Evolutionary conservation across 2,797 vertebrate species (phyloP).

Genomic region (Fundulus diaphanus): DNA sequence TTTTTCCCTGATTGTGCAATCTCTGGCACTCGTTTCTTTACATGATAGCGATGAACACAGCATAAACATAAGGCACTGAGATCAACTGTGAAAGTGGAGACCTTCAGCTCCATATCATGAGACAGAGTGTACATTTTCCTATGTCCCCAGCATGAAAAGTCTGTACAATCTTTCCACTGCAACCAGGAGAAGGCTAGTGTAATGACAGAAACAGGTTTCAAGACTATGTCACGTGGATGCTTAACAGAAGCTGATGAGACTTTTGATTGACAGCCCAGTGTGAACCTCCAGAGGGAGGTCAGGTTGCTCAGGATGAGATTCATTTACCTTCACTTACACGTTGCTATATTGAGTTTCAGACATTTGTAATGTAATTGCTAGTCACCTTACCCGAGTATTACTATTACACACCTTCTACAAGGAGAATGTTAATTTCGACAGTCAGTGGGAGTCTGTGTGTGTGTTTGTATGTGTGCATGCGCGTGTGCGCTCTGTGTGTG

Average conservation of each 20-base stretch:
- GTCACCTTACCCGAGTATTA: conserved; percentile 45
- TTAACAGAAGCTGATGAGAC: conserved; percentile 49
- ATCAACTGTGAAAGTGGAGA: conserved; percentile 17
- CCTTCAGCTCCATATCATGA: conserved; percentile 56
- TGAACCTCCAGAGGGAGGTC: conserved; percentile 50
- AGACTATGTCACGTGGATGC: conserved; percentile 48
- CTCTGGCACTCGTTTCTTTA: conserved; percentile 25
- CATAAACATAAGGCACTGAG: conserved; percentile 13
- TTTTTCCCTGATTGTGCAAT: conserved; percentile 45
- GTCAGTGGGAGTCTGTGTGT: conserved; percentile 30
- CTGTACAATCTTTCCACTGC: conserved; percentile 63
- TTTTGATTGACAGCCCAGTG: conserved; percentile 60
- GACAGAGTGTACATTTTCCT: conserved; percentile 51
- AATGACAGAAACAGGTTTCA: conserved; percentile 65
- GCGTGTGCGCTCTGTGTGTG: too few species aligned
- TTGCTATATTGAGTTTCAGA: conserved; percentile 54
- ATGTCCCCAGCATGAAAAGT: conserved; percentile 50
- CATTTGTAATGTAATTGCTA: conserved; percentile 60
- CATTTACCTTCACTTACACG: conserved; percentile 71
- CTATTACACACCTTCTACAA: conserved; percentile 35
- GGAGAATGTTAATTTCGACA: conserved; percentile 59
- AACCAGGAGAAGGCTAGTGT: conserved; percentile 48
- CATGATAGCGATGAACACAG: conserved; percentile 17
- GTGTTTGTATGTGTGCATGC: too few species aligned
- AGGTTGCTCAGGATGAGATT: conserved; percentile 57